Evolutionary conservation across 2,113 vertebrate genomes (phyloP), one percentile per base, ranked within the genome.

Genomic region (Vidua macroura): DNA sequence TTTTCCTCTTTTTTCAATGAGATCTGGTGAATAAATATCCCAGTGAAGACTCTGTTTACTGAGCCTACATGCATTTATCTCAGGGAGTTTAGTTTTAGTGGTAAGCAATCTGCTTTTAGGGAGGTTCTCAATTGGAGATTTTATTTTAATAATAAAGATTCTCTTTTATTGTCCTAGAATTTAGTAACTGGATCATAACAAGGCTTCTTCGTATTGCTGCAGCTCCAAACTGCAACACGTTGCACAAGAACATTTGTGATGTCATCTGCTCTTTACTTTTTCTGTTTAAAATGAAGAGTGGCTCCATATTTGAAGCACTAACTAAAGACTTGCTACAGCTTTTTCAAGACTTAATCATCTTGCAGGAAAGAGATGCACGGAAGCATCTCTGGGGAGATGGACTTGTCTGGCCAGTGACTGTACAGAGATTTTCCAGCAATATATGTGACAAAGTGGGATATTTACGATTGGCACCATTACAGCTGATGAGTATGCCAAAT

Each of bases 121-220:
- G 20, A 66, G 8, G 7, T 86, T 12, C 21, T 86, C 1, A 51
- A n/a, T 13, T 70, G 39, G 13, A 77, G 13, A 20, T 39, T 60
- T 70, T 55, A 25, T 52, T 35, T 19, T 56, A 64, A 24, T 67
- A 64, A 62, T 44, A 60, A 68, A 59, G 18, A 33, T 74, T 74
- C 63, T 89, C 76, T 93, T 82, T 86, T 90, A 56, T 83, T 94
- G 37, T 95, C 39, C 62, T 94, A 99, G 99, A 99, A 96, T 99
- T 99, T 86, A 99, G 98, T 97, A 98, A 98, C 83, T 99, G 99
- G 99, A 99, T 99, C 86, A 98, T 98, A n/a, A 97, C 98, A 74
- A 98, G 98, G 76, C 98, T 99, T 87, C 97, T 99, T 28, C 98
- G 99, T 28, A 99, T 99, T 90, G 98, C 98, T 60, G 98, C 99